Base-by-base conservation (phyloP, 2,797 vertebrate species). In the Luscinia luscinia region DNA sequence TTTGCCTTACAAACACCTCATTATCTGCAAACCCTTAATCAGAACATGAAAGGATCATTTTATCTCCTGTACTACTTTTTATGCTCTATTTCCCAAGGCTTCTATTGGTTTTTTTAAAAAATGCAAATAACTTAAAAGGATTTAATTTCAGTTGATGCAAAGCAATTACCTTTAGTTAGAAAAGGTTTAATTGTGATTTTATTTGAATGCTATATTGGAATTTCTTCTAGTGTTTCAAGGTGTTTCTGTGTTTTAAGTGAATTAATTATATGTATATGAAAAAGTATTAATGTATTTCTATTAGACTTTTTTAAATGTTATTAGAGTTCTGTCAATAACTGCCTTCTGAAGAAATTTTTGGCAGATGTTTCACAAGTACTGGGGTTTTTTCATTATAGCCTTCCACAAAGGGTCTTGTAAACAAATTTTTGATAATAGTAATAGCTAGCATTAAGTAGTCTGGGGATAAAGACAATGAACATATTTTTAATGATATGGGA, bases 41-140 rank as follows among this genome's bases (percentile, higher is more conserved):
- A 90, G 66, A 90, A 84, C 76, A 89, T 80, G 46, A 93, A 95
- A 91, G 52, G 64, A 85, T 87, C 27, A 91, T 92, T 96, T 93
- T 83, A 61, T 84, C 46, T 87, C 38, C 72, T 87, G 32, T 70
- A 61, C 68, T 96, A 32, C 38, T 87, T 94, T 92, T 91, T 85
- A 46, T 80, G 66, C 22, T 75, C 16, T 51, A 69, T 96, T 93
- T 95, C 55, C 66, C 48, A 76, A 90, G 70, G 43, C 67, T 90
- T 79, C 48, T 88, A 41, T 82, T 91, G 64, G 49, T 84, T 79
- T 84, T 84, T 48, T 62, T 38, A 17, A 0, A 0, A 4, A 83
- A 88, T 89, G 69, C 52, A 82, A 90, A 88, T 88, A 66, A 72
- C 30, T 63, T 85, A 32, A 89, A 94, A 87, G 19, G 23, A 73